A percentile compares a stretch with the other conserved stretches of the same genome.
Conservation (phyloP, 2,113 vertebrate genomes). For the Ageneiosus marmoratus region DNA sequence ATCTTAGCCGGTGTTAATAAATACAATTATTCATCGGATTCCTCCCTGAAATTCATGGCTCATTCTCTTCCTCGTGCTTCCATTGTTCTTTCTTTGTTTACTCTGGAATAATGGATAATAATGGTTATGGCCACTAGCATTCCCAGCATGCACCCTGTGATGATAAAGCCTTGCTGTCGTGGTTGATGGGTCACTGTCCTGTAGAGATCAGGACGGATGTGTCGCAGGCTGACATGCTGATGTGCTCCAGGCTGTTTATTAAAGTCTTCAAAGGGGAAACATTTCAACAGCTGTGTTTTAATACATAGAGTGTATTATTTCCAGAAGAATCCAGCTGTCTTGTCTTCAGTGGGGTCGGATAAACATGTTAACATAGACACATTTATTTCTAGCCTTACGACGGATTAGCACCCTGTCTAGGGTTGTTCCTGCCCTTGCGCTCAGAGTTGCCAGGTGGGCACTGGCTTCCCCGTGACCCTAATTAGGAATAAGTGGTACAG, state of each 20-base stretch:
- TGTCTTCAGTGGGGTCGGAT: neutral
- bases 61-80: constrained; percentile 46
- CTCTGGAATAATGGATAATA: constrained; percentile 36
- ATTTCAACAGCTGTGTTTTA: neutral
- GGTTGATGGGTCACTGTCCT: constrained; percentile 6
- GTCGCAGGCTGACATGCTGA: constrained; percentile 3
- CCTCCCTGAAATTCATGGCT: neutral
- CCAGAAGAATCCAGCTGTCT: neutral
- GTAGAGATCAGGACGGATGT: neutral
- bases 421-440: no score
- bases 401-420: no score
- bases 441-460: no score
- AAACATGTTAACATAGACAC: no score
- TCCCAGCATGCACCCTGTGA: constrained; percentile 55
- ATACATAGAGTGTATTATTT: neutral
- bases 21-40: constrained; percentile 58
- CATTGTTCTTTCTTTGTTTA: constrained; percentile 52
- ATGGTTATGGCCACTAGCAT: constrained; percentile 54
- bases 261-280: neutral
- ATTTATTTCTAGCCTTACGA: no score
- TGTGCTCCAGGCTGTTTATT: neutral
- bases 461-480: no score
- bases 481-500: no score
- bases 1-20: constrained; percentile 57
- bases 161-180: constrained; percentile 56